Conservation (phyloP, 2,797 vertebrate genomes). For the Alexandromys oeconomus region DNA sequence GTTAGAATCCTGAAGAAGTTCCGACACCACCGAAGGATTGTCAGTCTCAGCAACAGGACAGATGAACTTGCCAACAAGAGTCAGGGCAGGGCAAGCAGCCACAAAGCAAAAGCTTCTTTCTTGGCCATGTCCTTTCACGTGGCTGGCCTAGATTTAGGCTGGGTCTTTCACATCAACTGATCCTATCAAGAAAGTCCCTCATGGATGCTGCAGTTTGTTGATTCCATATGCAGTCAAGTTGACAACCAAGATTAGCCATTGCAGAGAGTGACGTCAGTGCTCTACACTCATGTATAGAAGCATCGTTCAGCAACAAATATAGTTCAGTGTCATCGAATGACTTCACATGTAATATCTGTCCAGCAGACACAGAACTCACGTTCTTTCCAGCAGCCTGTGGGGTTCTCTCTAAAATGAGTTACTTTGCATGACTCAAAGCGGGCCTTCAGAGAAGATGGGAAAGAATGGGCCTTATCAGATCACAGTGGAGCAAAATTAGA, state of each 20-base stretch:
- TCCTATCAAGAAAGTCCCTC: neutral
- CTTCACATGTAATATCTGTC: neutral
- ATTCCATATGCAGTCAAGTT: neutral
- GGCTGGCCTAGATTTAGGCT: neutral
- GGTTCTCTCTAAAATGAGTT: neutral
- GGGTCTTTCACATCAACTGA: neutral
- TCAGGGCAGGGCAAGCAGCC: neutral
- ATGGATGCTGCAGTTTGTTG: neutral
- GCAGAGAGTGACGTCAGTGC: neutral
- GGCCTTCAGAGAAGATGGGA: neutral
- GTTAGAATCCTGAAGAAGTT: neutral
- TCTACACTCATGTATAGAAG: neutral
- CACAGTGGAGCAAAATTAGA: neutral
- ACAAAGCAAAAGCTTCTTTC: neutral
- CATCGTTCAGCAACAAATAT: neutral
- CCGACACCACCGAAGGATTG: too few species aligned
- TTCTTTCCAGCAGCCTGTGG: neutral
- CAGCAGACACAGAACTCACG: neutral
- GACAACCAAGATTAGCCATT: neutral
- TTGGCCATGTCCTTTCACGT: neutral
- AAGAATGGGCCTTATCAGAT: neutral
- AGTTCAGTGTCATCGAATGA: too few species aligned
- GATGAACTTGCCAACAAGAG: neutral
- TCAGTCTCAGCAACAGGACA: neutral
- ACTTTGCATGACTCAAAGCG: neutral